Evolutionary conservation across 2,113 vertebrate species (phyloP), one percentile per base, ranked within the genome.

Genomic region (Tenrec ecaudatus): DNA sequence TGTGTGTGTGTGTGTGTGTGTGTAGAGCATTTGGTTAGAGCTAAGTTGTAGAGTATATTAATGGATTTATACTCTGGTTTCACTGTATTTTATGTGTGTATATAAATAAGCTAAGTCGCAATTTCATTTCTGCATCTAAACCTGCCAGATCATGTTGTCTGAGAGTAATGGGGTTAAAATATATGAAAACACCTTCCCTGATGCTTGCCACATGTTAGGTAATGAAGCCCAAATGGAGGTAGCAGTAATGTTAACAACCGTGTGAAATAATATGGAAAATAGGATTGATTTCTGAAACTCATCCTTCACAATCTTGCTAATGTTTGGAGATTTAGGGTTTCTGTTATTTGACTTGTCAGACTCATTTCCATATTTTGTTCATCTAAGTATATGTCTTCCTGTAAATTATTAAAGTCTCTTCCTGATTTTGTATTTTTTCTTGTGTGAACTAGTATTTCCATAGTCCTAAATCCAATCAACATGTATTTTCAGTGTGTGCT

Each of bases 331-430:
- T 66, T 86, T 90, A 60, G 17, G 40, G 76, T 11, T 40, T 40
- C 73, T 47, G 38, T 27, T 47, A 8, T 47, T 31, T 78, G 40
- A 23, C n/a, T 76, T 77, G 64, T 62, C 31, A 58, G 6, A 84
- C 4, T 1, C 31, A 53, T 2, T n/a, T 57, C 47, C 38, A 1
- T 57, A 79, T 43, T 3, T 38, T 75, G 14, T 82, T 88, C 82
- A 82, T 15, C 38, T 89, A 33, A 82, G 2, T 82, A 33, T 43
- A 29, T 47, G 20, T 40, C 40, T 84, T 43, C 22, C 1, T 66
- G 89, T 87, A 33, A 79, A 40, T 78, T 86, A 87, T 86, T 85
- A 77, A 91, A 76, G 17, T 0, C 81, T 47, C 23, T 68, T 75
- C 57, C 14, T 86, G 16, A 88, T 81, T 25, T 81, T 53, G 53